These are phyloP conservation scores for Pangasius macronema DNA, from an alignment of 2,797 vertebrate genomes.

Conservation along the genomic window DNA sequence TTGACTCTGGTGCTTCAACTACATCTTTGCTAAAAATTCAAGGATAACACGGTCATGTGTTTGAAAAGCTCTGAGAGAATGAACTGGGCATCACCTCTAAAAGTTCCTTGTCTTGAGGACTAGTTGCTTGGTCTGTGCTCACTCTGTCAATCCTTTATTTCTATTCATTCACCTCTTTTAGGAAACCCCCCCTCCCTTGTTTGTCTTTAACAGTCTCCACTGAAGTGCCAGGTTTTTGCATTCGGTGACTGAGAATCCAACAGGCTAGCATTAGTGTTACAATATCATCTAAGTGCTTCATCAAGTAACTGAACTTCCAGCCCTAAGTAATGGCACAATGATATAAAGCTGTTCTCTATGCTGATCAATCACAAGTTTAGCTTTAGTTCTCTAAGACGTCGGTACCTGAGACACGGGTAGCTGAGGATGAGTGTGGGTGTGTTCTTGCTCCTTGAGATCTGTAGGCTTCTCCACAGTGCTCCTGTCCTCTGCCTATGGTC, in stretches of 20 bases:
- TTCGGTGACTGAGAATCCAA: not conserved
- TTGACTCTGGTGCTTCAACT: constrained; percentile 58
- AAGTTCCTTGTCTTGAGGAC: constrained; percentile 32
- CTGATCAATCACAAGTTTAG: not conserved
- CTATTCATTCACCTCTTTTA: not conserved
- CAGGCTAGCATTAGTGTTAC: not conserved
- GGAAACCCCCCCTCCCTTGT: too few species aligned
- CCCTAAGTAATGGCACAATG: not conserved
- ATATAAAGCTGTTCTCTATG: not conserved
- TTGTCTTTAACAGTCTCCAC: not conserved
- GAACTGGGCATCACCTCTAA: constrained; percentile 38
- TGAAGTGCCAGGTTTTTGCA: not conserved
- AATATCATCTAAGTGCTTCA: not conserved
- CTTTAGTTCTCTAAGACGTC: not conserved
- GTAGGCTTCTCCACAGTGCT: constrained; percentile 5
- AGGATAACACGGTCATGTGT: constrained; percentile 58
- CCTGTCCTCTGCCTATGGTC: constrained; percentile 4
- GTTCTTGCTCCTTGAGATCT: not conserved
- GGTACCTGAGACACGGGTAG: constrained; percentile 61
- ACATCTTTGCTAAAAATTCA: constrained; percentile 63
- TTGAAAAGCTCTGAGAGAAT: constrained; percentile 37
- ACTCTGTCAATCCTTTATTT: not conserved
- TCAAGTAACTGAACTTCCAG: not conserved
- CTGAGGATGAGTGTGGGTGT: constrained; percentile 1
- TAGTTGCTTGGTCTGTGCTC: constrained; percentile 35